phyloP scores from a whole-genome alignment of 2,113 vertebrate genomes.

The Notarius quadriscutis region DNA sequence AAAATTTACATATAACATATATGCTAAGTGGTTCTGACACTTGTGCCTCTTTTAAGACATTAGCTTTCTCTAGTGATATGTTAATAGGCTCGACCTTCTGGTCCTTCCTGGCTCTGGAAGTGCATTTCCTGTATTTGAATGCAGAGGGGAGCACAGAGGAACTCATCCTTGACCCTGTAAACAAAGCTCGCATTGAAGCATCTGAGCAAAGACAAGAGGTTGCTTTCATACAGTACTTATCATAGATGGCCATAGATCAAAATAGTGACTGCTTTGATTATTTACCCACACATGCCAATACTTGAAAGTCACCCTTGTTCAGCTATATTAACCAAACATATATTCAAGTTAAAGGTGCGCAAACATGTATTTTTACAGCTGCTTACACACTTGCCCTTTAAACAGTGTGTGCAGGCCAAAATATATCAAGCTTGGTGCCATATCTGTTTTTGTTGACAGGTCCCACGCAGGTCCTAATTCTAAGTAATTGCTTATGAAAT shows the following conservation, averaged over 20 bases:
- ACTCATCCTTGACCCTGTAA: conserved; percentile 67
- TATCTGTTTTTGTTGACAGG: not conserved
- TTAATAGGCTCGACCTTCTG: conserved; percentile 67
- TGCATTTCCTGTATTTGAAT: conserved; percentile 73
- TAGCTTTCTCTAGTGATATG: conserved; percentile 63
- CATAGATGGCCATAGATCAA: conserved; percentile 52
- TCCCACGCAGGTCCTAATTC: not conserved
- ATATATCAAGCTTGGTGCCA: not conserved
- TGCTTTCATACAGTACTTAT: conserved; percentile 59
- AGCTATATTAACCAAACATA: not conserved
- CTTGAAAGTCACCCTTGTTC: conserved; percentile 7
- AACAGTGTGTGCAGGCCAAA: not conserved
- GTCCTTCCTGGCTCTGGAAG: conserved; percentile 64
- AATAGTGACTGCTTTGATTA: conserved; percentile 22
- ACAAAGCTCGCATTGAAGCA: conserved; percentile 74
- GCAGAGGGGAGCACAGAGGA: conserved; percentile 58
- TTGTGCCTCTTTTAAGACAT: conserved; percentile 56
- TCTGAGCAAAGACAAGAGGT: conserved; percentile 63
- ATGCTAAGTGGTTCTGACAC: conserved; percentile 56
- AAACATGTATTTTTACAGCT: conserved; percentile 5
- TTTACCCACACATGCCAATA: conserved; percentile 8
- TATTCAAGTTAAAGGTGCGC: not conserved
- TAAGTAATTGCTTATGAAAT: not conserved
- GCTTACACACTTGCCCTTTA: not conserved
- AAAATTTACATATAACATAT: conserved; percentile 44